Base-by-base conservation (phyloP, 2,797 vertebrate species). In the Tympanoctomys barrerae region DNA sequence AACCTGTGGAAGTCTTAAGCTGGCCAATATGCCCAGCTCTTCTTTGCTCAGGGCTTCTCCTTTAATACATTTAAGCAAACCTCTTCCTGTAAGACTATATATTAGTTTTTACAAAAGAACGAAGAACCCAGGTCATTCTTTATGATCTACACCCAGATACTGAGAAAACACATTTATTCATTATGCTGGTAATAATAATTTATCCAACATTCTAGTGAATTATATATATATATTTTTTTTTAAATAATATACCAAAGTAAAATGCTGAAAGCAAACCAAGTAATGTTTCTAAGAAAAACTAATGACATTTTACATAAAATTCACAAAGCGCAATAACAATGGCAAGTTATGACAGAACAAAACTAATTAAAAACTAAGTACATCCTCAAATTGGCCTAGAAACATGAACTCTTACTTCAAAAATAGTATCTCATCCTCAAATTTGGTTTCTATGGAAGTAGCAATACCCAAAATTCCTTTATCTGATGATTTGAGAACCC, bases 131-230 rank as follows among this genome's bases (percentile, higher is more conserved):
- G 7, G n/a, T 46, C 36, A 79, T 49, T 87, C 42, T 61, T 66
- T 79, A 31, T 80, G 36, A 87, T 33, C 62, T 86, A 89, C n/a
- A 77, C 71, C 11, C 22, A 87, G 42, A 42, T 5, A 46, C 46
- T 52, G 36, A n/a, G 61, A 83, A 89, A 96, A 89, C 36, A n/a
- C 10, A 66, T 90, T 82, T 94, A 79, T 73, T 90, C 12, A 95
- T 54, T 46, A 62, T 85, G 7, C 24, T 70, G 77, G 31, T 36
- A 81, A 19, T 70, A 90, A 84, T 61, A 90, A 66, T 49, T 2
- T 81, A 90, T 52, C 31, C 11, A 81, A 7, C 54, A 90, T 80
- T 5, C 21, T 75, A 80, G 16, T 83, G 61, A 73, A 87, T 36
- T 14, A 57, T 57, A 57, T 18, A 49, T 49, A 57, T 57, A 57